Percentiles rank a stretch among this genome's conserved stretches.
phyloP scores from a whole-genome alignment of 1,140 invertebrate genomes.

The Rhagoletis zephyria region DNA sequence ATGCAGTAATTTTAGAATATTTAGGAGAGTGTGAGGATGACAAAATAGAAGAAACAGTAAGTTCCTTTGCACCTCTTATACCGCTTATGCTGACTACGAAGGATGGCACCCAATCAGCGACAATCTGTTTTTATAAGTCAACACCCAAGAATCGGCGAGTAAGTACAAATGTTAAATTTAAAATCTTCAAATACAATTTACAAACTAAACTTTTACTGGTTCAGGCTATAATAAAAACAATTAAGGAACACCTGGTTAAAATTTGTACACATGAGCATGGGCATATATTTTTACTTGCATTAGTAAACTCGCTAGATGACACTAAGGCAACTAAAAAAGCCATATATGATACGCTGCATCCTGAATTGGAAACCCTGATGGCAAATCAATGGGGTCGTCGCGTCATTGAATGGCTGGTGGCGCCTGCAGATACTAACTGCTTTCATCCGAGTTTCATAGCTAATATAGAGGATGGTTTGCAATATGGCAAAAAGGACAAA shows the following conservation, averaged over 20 bases:
- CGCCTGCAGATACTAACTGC: constrained; percentile 81
- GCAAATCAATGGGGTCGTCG: constrained; percentile 82
- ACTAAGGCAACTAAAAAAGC: constrained; percentile 91
- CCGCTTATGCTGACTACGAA: constrained; percentile 87
- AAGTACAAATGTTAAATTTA: constrained; percentile 52
- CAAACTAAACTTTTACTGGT: constrained; percentile 39
- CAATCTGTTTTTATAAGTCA: constrained; percentile 85
- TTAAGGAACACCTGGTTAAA: constrained; percentile 88
- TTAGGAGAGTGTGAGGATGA: constrained; percentile 79
- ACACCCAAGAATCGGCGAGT: constrained; percentile 71
- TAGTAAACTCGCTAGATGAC: constrained; percentile 94
- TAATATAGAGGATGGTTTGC: constrained; percentile 82
- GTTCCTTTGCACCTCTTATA: constrained; percentile 80
- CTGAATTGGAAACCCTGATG: constrained; percentile 81
- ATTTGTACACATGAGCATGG: constrained; percentile 90
- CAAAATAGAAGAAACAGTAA: constrained; percentile 80
- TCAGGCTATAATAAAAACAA: constrained; percentile 82
- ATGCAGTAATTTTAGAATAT: constrained; percentile 87
- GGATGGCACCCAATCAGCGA: constrained; percentile 84
- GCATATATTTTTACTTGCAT: constrained; percentile 84
- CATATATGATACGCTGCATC: constrained; percentile 83
- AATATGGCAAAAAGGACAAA: constrained; percentile 85
- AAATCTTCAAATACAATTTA: too few species aligned
- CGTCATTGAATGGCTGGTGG: constrained; percentile 87
- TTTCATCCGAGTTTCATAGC: constrained; percentile 84